Evolutionary conservation across 1,140 invertebrate species (phyloP).

Genomic region (Leguminivora glycinivorella): DNA sequence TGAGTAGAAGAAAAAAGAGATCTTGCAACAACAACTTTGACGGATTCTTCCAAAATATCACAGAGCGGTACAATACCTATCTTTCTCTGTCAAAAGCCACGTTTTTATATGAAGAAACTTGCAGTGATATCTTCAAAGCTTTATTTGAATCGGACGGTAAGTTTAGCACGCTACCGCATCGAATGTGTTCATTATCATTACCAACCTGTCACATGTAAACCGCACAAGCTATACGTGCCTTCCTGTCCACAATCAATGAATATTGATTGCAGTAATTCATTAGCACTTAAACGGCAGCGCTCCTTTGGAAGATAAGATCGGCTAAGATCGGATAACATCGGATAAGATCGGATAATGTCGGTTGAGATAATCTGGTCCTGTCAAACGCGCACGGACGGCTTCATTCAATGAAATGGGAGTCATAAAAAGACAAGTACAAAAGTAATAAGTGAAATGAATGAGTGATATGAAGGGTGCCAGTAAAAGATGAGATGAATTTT

Average conservation of each 20-base stretch:
- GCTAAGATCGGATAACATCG: background rate
- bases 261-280: slow-evolving; percentile 22
- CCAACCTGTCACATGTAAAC: background rate
- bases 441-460: background rate
- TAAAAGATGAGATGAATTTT: background rate
- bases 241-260: background rate
- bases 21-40: too few relatives aligned
- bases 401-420: background rate
- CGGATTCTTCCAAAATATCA: too few relatives aligned
- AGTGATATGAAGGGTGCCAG: background rate
- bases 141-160: too few relatives aligned
- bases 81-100: too few relatives aligned
- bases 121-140: too few relatives aligned
- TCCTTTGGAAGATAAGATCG: slow-evolving; percentile 11
- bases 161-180: too few relatives aligned
- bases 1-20: too few relatives aligned
- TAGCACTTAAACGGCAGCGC: slow-evolving; percentile 2
- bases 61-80: too few relatives aligned
- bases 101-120: too few relatives aligned
- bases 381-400: slow-evolving; percentile 8
- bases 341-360: background rate
- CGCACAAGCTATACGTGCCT: background rate
- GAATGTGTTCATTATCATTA: too few relatives aligned
- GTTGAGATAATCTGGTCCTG: slow-evolving; percentile 2
- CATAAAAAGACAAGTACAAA: background rate